A percentile compares a stretch with the other conserved stretches of the same genome.
phyloP scores from a whole-genome alignment of 2,113 vertebrate genomes.

The Ailurus styani region DNA sequence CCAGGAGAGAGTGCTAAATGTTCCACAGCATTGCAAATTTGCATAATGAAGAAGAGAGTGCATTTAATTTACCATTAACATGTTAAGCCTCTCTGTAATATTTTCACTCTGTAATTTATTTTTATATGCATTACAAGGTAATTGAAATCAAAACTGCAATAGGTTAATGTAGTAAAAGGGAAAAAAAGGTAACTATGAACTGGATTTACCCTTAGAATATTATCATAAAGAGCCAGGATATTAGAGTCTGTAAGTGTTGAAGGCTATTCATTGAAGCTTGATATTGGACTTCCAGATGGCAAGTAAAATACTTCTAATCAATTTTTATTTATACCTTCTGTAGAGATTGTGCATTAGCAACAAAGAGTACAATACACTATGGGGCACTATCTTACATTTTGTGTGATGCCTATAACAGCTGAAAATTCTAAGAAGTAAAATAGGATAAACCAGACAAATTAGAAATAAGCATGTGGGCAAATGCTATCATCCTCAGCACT shows the following conservation, averaged over 20 bases:
- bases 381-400: background rate
- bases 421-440: background rate
- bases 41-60: constrained; percentile 69
- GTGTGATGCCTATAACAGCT: background rate
- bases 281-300: constrained; percentile 49
- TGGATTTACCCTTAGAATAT: constrained; percentile 63
- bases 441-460: background rate
- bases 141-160: constrained; percentile 71
- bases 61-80: constrained; percentile 76
- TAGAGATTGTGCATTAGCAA: constrained; percentile 6
- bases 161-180: constrained; percentile 65
- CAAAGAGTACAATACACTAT: background rate
- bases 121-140: constrained; percentile 71
- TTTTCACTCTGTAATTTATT: constrained; percentile 72
- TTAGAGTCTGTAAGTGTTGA: constrained; percentile 6
- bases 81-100: constrained; percentile 68
- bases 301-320: constrained; percentile 26
- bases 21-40: constrained; percentile 56
- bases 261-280: constrained; percentile 26
- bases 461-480: background rate
- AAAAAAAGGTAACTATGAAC: constrained; percentile 49
- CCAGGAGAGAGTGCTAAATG: constrained; percentile 66
- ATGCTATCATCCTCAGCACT: background rate
- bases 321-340: constrained; percentile 55
- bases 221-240: constrained; percentile 48